Evolutionary conservation across 1,140 invertebrate species (phyloP), one percentile per base, ranked within the genome.

Genomic region (Gonatopus flavifemur): DNA sequence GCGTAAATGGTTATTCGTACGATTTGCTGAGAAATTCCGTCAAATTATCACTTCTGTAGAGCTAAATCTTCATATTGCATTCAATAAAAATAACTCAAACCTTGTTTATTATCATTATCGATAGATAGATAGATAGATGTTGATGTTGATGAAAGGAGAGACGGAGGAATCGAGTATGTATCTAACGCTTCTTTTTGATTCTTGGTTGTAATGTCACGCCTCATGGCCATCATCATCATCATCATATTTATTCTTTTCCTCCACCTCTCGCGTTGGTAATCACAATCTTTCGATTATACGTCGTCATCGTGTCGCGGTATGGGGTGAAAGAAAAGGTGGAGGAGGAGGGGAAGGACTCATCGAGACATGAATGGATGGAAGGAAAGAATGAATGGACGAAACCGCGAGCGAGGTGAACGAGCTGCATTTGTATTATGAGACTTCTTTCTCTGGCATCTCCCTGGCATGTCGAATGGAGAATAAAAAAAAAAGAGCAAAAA

Each of bases 341-440:
- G 58, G 47, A 54, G 32, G 58, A 55, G 35, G 38, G 49, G 37
- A 52, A 56, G 45, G 39, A 41, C 28, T n/a, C n/a, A n/a, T n/a
- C n/a, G n/a, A n/a, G 49, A 54, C 40, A 28, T 57, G 59, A 66
- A 59, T 62, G 59, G 21, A 6, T 28, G 13, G 9, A 15, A 13
- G 32, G 44, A 54, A 56, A 48, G 59, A 64, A 40, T 60, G 57
- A 64, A 62, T 62, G 57, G 64, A 42, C 19, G 46, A 28, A 52
- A 45, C n/a, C n/a, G n/a, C n/a, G n/a, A n/a, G n/a, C 45, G 42
- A 55, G 59, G 49, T 64, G 63, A 67, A 67, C n/a, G n/a, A n/a
- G n/a, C n/a, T 64, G 61, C 44, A 67, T 67, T 65, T 51, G 62
- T 65, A 65, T 67, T 63, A 63, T 51, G 44, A 59, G 49, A 41